These are phyloP conservation scores for Carassius gibelio DNA, from an alignment of 2,113 vertebrate species.

Conservation along the genomic window DNA sequence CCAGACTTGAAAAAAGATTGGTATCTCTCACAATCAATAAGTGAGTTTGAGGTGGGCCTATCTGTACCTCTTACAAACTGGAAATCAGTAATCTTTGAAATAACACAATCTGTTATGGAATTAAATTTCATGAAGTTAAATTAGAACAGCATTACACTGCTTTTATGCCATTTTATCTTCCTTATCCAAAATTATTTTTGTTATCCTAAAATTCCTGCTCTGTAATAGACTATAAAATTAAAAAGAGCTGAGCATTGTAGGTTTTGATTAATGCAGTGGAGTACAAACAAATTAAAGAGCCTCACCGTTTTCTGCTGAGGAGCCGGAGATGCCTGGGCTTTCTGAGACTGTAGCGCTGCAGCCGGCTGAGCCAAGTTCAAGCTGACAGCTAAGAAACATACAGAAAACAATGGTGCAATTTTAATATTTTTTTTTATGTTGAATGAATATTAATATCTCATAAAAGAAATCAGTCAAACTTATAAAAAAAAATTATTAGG, in stretches of 20 bases:
- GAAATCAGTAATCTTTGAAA: not conserved
- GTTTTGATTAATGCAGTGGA: not conserved
- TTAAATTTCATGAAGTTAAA: not conserved
- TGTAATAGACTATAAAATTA: not conserved
- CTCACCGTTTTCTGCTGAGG: constrained; percentile 70
- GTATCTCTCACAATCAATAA: not conserved
- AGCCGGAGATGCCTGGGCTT: constrained; percentile 66
- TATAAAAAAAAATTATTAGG: too few relatives aligned
- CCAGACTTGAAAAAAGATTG: not conserved
- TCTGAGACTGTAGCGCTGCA: constrained; percentile 78
- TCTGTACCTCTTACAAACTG: not conserved
- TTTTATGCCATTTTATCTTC: not conserved
- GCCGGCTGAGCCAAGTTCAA: constrained; percentile 74
- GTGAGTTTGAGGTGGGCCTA: not conserved
- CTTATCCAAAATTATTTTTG: not conserved
- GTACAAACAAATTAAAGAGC: not conserved
- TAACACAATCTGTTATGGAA: not conserved
- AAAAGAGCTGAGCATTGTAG: not conserved
- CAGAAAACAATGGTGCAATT: not conserved
- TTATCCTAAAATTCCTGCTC: not conserved
- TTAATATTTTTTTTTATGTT: too few relatives aligned
- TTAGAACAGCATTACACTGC: not conserved
- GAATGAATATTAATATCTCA: too few relatives aligned
- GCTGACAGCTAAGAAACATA: constrained; percentile 67
- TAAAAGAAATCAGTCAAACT: too few relatives aligned